Evolutionary conservation across 2,888 invertebrate species (phyloP).

Genomic region (Anthrax anthrax): DNA sequence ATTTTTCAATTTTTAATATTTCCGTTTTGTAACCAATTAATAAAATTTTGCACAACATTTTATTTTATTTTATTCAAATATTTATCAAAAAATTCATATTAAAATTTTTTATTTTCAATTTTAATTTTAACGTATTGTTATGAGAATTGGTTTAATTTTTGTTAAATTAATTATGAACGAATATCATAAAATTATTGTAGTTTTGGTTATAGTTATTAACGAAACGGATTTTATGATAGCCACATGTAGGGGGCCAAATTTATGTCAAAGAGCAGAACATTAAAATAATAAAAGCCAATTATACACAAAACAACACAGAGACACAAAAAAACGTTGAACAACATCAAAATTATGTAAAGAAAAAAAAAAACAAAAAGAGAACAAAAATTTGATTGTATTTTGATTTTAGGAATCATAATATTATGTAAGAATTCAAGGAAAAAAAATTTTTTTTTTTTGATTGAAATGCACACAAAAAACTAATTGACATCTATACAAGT

Average conservation of each 20-base stretch:
- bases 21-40: slow-evolving; percentile 10
- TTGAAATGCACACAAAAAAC: too few relatives aligned
- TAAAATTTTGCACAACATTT: too few relatives aligned
- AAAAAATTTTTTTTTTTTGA: too few relatives aligned
- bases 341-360: not conserved
- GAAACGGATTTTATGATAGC: slow-evolving; percentile 9
- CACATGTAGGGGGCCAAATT: slow-evolving; percentile 11
- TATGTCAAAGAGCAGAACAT: slow-evolving; percentile 10
- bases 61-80: too few relatives aligned
- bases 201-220: too few relatives aligned
- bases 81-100: slow-evolving; percentile 7
- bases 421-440: too few relatives aligned
- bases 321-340: slow-evolving; percentile 1
- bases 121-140: not conserved
- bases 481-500: too few relatives aligned
- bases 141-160: slow-evolving; percentile 3
- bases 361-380: too few relatives aligned
- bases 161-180: too few relatives aligned
- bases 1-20: not conserved
- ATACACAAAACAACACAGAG: slow-evolving; percentile 3
- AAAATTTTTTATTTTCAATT: slow-evolving; percentile 5
- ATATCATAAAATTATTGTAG: too few relatives aligned
- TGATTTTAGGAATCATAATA: too few relatives aligned
- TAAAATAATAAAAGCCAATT: slow-evolving; percentile 9
- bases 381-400: too few relatives aligned